These are phyloP conservation scores for Chondrilla cf. caribensis DNA, from an alignment of 37 sponge, comb jelly and placozoan genomes.

Conservation along the genomic window DNA sequence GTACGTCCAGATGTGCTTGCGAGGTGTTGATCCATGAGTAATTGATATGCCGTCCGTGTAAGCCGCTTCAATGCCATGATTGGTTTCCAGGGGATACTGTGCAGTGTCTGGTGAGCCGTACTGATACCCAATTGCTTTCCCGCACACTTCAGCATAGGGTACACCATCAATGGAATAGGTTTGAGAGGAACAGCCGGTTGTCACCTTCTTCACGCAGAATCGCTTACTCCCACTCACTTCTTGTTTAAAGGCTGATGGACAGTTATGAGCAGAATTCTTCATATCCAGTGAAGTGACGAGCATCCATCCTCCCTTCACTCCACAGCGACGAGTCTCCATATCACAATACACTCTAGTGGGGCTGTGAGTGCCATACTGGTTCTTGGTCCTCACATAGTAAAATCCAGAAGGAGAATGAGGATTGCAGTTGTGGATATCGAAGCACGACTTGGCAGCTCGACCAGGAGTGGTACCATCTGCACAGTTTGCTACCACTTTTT, in stretches of 20 bases:
- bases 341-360: neutral
- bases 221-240: neutral
- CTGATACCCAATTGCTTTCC: neutral
- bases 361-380: neutral
- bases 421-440: neutral
- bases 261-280: too few relatives aligned
- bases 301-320: neutral
- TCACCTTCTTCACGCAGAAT: neutral
- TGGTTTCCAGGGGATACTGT: neutral
- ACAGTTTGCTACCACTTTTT: too few relatives aligned
- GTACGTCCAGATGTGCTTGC: neutral
- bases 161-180: neutral
- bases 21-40: neutral
- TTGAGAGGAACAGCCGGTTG: neutral
- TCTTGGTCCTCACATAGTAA: neutral
- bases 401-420: neutral
- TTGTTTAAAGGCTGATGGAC: too few relatives aligned
- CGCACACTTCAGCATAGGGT: neutral
- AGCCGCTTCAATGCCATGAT: neutral
- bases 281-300: neutral
- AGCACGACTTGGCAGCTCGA: neutral
- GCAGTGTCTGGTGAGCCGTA: neutral
- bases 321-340: conserved; percentile 5
- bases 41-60: neutral
- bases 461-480: neutral